phyloP scores from a whole-genome alignment of 2,797 vertebrate species.

The Phoebastria nigripes region DNA sequence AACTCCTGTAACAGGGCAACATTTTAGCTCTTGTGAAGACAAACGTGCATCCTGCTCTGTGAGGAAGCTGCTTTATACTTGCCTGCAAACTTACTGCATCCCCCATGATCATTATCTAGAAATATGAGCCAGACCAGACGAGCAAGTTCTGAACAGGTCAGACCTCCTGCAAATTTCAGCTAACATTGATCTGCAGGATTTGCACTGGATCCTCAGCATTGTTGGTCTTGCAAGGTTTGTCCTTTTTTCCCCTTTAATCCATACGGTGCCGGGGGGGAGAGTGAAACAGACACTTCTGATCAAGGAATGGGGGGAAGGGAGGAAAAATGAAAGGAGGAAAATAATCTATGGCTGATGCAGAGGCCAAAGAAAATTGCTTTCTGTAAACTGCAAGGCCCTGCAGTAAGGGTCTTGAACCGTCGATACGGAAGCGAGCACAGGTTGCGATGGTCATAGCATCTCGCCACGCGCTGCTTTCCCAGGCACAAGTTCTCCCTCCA shows the following conservation, averaged over 20 bases:
- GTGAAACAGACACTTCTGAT: neutral
- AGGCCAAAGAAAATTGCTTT: constrained; percentile 52
- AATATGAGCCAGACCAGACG: constrained; percentile 75
- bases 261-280: neutral
- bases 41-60: neutral
- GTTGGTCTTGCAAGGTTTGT: constrained; percentile 13
- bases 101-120: constrained; percentile 79
- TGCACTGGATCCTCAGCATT: constrained; percentile 79
- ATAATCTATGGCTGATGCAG: constrained; percentile 21
- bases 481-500: neutral
- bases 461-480: neutral
- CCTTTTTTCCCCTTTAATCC: constrained; percentile 1
- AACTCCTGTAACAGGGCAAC: neutral
- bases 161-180: constrained; percentile 84
- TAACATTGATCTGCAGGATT: constrained; percentile 83
- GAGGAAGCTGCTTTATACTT: neutral
- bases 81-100: constrained; percentile 62
- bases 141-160: constrained; percentile 73
- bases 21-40: neutral
- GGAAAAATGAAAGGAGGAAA: constrained; percentile 33
- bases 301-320: neutral
- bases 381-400: neutral
- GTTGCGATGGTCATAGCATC: rapidly evolving
- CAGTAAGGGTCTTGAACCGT: neutral
- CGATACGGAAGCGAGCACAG: neutral